Evolutionary conservation across 2,888 invertebrate genomes (phyloP).

Genomic region (Eugnorisma glareosa): DNA sequence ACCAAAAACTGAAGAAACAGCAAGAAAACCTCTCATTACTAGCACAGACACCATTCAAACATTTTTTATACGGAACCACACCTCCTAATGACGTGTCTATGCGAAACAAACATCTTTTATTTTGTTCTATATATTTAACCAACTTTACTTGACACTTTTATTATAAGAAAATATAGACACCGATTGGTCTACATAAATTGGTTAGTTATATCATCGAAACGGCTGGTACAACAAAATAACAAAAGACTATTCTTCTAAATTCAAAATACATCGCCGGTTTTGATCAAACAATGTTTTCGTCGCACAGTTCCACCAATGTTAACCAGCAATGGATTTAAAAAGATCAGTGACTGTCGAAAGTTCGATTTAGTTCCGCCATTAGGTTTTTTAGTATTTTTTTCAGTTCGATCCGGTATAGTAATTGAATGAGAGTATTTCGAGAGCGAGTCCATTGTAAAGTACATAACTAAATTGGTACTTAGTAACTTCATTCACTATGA

Average conservation of each 20-base stretch:
- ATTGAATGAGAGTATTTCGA: constrained; percentile 52
- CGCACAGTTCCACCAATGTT: fast-evolving
- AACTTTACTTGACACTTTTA: constrained; percentile 45
- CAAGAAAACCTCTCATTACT: constrained; percentile 52
- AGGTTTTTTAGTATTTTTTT: constrained; percentile 41
- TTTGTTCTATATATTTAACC: constrained; percentile 67
- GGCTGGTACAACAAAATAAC: constrained; percentile 49
- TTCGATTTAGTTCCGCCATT: constrained; percentile 47
- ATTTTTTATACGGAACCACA: constrained; percentile 71
- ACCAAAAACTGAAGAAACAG: constrained; percentile 21
- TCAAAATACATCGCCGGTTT: constrained; percentile 56
- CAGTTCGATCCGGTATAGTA: constrained; percentile 46
- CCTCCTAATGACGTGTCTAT: constrained; percentile 57
- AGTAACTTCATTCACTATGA: constrained; percentile 20
- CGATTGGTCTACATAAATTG: constrained; percentile 56
- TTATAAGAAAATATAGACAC: not conserved
- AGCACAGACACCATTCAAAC: constrained; percentile 58
- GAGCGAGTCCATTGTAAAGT: constrained; percentile 37
- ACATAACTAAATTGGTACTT: constrained; percentile 22
- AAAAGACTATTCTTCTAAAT: constrained; percentile 13
- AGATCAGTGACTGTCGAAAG: not conserved
- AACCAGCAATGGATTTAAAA: constrained; percentile 29
- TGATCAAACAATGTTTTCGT: not conserved
- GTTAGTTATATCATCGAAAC: constrained; percentile 71
- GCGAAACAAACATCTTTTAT: constrained; percentile 65